Base-by-base conservation (phyloP, 2,888 invertebrate species). In the Blastobasis adustella region DNA sequence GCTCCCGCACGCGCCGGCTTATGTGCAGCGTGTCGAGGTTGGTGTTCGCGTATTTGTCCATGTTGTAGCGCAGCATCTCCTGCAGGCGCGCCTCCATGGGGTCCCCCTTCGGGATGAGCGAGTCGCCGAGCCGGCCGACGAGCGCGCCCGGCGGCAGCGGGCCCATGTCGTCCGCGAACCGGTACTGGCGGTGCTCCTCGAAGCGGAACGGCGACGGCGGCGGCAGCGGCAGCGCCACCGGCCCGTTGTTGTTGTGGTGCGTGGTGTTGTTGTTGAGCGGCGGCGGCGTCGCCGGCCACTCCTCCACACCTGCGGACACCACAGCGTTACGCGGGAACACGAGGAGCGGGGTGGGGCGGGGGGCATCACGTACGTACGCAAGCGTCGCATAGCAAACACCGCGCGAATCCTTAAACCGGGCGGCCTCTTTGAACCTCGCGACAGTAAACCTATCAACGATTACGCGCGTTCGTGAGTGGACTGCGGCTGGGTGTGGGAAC, bases 1-100 rank as follows among this genome's bases (percentile, higher is more conserved):
- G 88, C 72, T 99, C 98, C 9, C 98, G 90, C 7, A 99, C 98
- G 58, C 96, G 91, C 61, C 98, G 91, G 53, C 98, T 95, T 69
- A 98, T 96, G 82, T 96, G 95, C 53, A 98, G 89, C n/a, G 98
- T 98, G 84, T 98, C 98, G 60, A 98, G 90, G 68, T 96, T 95
- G 69, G 96, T 97, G 63, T 95, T 95, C 52, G 97, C 96, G 82
- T 96, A 97, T 79, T 97, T 97, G 90, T 97, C 97, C 94, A 97
- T 97, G 79, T 97, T 97, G 88, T 96, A 96, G 66, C 97, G 91
- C 57, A 97, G 89, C 95, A 97, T 96, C 80, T 97, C 97, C 73
- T 97, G 97, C 46, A 97, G 90, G 54, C 95, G 90, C 47, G 97
- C 97, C 79, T 97, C 97, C 96, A 97, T 96, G 36, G 96, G 96